Conservation (phyloP, 2,113 vertebrate genomes). For the Podarcis raffonei region DNA sequence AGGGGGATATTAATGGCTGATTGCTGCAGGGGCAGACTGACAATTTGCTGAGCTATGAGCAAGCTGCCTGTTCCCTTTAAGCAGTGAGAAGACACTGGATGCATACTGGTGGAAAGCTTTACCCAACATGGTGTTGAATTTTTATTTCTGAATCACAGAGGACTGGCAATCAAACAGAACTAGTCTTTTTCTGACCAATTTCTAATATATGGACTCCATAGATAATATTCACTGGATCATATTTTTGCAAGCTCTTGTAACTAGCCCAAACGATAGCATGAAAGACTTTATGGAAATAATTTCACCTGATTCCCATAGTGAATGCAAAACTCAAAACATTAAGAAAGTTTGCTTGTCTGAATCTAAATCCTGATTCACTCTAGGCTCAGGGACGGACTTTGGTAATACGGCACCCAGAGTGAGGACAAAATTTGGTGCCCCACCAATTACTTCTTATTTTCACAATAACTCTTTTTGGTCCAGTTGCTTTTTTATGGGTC, state of each 20-base stretch:
- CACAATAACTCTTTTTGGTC: too few species aligned
- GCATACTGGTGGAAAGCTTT: not conserved
- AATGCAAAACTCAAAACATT: not conserved
- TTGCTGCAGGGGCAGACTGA: not conserved
- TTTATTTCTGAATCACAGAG: not conserved
- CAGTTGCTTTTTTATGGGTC: too few species aligned
- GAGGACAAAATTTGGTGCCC: too few species aligned
- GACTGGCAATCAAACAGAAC: not conserved
- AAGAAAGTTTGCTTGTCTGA: not conserved
- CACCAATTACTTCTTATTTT: too few species aligned
- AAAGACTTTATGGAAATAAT: not conserved
- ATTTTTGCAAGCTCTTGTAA: not conserved
- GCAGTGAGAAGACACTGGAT: not conserved
- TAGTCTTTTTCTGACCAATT: not conserved
- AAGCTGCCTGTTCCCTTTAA: not conserved
- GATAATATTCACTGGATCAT: not conserved
- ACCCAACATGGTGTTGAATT: not conserved
- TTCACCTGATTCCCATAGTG: not conserved
- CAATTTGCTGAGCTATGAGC: not conserved
- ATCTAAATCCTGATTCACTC: not conserved
- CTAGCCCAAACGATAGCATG: not conserved
- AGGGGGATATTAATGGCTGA: not conserved
- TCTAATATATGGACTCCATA: not conserved
- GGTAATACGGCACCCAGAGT: too few species aligned
- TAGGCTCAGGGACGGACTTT: too few species aligned